phyloP scores from a whole-genome alignment of 2,888 invertebrate species.

The Nemurella pictetii region DNA sequence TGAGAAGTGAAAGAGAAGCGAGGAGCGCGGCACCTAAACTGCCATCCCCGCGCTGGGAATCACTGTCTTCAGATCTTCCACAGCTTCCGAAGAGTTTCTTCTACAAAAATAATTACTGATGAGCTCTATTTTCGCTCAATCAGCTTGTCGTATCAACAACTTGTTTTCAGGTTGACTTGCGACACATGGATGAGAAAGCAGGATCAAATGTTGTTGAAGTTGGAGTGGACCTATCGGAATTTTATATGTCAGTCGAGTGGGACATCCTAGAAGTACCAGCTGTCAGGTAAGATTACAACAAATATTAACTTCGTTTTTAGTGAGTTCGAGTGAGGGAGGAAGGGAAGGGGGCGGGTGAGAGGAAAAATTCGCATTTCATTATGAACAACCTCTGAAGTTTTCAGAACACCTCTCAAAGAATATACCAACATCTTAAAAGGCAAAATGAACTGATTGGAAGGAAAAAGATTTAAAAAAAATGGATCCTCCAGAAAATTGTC shows the following conservation, averaged over 20 bases:
- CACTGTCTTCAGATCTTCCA: background rate
- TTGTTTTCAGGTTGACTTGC: constrained; percentile 49
- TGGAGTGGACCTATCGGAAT: constrained; percentile 59
- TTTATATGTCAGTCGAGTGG: constrained; percentile 64
- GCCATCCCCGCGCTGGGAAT: constrained; percentile 22
- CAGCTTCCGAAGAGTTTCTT: background rate
- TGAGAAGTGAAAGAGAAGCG: background rate
- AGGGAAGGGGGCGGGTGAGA: too few relatives aligned
- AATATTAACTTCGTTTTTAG: background rate
- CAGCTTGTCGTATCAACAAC: background rate
- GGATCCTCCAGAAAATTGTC: too few relatives aligned
- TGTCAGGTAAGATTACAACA: constrained; percentile 46
- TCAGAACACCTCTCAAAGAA: background rate
- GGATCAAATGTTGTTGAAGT: constrained; percentile 50
- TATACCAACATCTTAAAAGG: background rate
- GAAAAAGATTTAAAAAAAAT: too few relatives aligned
- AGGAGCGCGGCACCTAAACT: constrained; percentile 23
- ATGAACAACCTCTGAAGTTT: background rate
- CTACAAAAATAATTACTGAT: background rate
- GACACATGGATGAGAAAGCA: constrained; percentile 51
- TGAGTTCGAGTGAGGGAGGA: too few relatives aligned
- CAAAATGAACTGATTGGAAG: background rate
- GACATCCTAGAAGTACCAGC: constrained; percentile 59
- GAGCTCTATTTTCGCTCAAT: background rate
- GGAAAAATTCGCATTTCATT: background rate